Evolutionary conservation across 2,797 vertebrate species (phyloP).

Genomic region (Coreius guichenoti): DNA sequence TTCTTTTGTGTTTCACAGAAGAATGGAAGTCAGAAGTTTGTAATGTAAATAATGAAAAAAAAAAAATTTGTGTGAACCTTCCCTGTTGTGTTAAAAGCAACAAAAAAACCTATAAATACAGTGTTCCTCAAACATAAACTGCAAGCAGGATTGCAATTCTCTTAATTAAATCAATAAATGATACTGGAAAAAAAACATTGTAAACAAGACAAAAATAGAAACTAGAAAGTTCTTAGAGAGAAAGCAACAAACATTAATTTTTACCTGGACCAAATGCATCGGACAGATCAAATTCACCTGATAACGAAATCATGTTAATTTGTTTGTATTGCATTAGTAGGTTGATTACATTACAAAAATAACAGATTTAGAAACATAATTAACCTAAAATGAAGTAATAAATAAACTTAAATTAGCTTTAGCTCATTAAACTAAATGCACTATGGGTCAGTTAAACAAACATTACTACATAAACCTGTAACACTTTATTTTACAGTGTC

Average conservation of each 20-base stretch:
- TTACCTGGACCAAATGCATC: slow-evolving; percentile 58
- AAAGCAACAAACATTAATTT: background rate
- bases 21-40: background rate
- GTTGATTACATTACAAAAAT: background rate
- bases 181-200: background rate
- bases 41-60: background rate
- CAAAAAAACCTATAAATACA: no score
- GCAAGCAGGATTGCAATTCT: background rate
- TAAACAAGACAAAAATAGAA: background rate
- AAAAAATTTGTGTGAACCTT: no score
- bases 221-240: background rate
- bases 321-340: background rate
- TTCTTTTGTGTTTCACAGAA: background rate
- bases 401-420: background rate
- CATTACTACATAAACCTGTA: background rate
- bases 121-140: background rate
- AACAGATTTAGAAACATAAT: background rate
- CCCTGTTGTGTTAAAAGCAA: no score
- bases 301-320: background rate
- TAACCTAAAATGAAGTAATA: background rate
- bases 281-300: slow-evolving; percentile 29
- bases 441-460: background rate
- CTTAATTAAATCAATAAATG: background rate
- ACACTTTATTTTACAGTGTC: background rate
- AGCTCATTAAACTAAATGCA: slow-evolving; percentile 8